Percentiles rank a stretch among this genome's conserved stretches.
Conservation (phyloP, 1,140 invertebrate genomes). For the Magallana ariakensis region DNA sequence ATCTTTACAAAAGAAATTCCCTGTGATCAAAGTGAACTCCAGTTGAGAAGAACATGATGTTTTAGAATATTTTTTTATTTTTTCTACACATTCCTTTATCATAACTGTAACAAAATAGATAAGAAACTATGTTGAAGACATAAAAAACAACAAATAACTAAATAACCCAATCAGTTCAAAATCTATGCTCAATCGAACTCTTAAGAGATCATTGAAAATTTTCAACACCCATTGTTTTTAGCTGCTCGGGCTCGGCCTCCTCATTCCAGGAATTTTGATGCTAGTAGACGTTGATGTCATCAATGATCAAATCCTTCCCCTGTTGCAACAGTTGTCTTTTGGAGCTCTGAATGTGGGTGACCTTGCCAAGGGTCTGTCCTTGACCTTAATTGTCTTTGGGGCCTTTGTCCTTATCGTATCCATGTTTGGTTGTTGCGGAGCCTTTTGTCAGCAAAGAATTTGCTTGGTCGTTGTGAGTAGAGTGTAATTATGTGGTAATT, state of each 20-base stretch:
- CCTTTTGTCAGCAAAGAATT: slow-evolving; percentile 44
- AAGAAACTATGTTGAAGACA: no score
- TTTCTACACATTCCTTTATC: no score
- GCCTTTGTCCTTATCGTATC: slow-evolving; percentile 46
- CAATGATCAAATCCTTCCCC: slow-evolving; percentile 49
- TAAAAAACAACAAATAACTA: no score
- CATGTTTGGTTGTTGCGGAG: slow-evolving; percentile 42
- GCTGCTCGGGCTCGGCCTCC: slow-evolving; percentile 50
- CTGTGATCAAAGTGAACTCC: no score
- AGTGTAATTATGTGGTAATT: no score
- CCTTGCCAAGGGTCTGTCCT: slow-evolving; percentile 52
- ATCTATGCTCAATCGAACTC: no score
- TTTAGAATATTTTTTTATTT: no score
- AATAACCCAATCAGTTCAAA: no score
- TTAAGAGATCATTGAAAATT: no score
- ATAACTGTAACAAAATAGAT: no score
- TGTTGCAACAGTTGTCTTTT: slow-evolving; percentile 42
- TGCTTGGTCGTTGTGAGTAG: slow-evolving; percentile 51
- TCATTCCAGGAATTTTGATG: slow-evolving; percentile 53
- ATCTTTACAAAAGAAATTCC: no score
- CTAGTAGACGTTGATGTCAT: slow-evolving; percentile 46
- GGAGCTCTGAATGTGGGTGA: slow-evolving; percentile 51
- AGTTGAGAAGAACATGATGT: no score
- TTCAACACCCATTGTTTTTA: slow-evolving; percentile 1
- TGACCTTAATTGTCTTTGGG: slow-evolving; percentile 52